Evolutionary conservation across 2,797 vertebrate genomes (phyloP), one percentile per base, ranked within the genome.

Genomic region (Glyptemys insculpta): DNA sequence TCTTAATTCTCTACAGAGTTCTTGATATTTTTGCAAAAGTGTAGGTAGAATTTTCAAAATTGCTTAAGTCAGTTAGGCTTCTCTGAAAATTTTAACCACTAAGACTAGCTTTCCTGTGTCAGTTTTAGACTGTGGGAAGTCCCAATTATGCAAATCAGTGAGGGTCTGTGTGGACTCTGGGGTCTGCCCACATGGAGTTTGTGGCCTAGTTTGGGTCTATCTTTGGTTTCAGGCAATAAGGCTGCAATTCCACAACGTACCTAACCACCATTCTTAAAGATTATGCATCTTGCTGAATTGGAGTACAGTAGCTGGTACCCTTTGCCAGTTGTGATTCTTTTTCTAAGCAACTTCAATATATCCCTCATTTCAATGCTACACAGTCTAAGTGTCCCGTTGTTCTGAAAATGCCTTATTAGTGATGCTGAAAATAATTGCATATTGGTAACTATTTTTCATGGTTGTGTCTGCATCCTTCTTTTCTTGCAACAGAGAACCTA

Each of bases 401-500:
- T 92, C 37, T 74, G 78, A 82, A 89, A 34, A 47, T 85, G 27
- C 0, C 0, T 50, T 88, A 34, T 52, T 88, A 54, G n/a, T 44
- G 8, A 5, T 5, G 79, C 16, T 88, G 83, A 86, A 94, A 88
- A 86, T 74, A 53, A 1, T 41, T 2, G 6, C 54, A n/a, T 78
- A 50, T 21, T 31, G 79, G 59, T 84, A 94, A 3, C 21, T 81
- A 23, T 0, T 92, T 95, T 91, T 88, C 54, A 81, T 18, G 8
- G 15, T 84, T 93, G 89, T 1, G 56, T 87, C 96, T 91, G 76
- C 50, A 85, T 80, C 49, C 16, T 91, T 91, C 27, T 78, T 91
- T 94, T 86, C 68, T 49, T 62, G 9, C 5, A 44, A 81, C 12
- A 44, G 52, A 31, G 47, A 62, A 31, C 11, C 31, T 31, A 44